These are phyloP conservation scores for Halcyon leucocephala DNA, from an alignment of 2,797 vertebrate species.

Conservation along the genomic window DNA sequence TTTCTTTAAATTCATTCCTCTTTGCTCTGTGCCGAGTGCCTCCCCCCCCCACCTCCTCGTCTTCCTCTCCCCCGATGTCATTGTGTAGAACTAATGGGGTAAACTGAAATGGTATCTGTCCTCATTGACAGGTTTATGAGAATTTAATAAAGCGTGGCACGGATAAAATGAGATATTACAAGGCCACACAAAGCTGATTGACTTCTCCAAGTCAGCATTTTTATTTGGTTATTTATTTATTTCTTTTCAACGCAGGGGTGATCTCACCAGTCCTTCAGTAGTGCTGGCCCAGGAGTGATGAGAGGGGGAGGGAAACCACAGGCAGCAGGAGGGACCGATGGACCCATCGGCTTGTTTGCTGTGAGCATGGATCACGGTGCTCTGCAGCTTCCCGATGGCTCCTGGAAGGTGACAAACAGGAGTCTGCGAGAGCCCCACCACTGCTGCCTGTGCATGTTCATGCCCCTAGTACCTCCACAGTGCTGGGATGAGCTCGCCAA, in stretches of 20 bases:
- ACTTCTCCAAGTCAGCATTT: conserved; percentile 77
- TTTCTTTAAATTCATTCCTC: conserved; percentile 50
- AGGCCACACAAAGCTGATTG: conserved; percentile 75
- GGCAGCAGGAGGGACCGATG: not conserved
- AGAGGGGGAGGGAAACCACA: not conserved
- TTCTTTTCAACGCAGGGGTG: not conserved
- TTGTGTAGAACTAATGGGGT: conserved; percentile 86
- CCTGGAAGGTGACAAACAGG: rapidly evolving
- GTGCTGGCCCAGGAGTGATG: not conserved
- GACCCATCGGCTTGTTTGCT: not conserved
- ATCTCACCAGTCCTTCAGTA: not conserved
- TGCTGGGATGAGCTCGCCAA: not conserved
- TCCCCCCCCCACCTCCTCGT: conserved; percentile 3
- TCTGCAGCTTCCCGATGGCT: not conserved
- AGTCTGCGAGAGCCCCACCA: not conserved
- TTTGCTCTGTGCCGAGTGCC: not conserved
- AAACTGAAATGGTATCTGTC: conserved; percentile 86
- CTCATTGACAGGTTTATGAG: conserved; percentile 88
- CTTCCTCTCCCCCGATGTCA: conserved; percentile 66
- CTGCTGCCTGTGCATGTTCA: rapidly evolving
- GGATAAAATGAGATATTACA: conserved; percentile 86
- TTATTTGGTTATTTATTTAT: conserved; percentile 66
- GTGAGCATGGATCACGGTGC: rapidly evolving
- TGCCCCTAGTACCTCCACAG: rapidly evolving
- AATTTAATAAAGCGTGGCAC: conserved; percentile 88